phyloP scores from a whole-genome alignment of 2,113 vertebrate genomes.

The Pipa parva region DNA sequence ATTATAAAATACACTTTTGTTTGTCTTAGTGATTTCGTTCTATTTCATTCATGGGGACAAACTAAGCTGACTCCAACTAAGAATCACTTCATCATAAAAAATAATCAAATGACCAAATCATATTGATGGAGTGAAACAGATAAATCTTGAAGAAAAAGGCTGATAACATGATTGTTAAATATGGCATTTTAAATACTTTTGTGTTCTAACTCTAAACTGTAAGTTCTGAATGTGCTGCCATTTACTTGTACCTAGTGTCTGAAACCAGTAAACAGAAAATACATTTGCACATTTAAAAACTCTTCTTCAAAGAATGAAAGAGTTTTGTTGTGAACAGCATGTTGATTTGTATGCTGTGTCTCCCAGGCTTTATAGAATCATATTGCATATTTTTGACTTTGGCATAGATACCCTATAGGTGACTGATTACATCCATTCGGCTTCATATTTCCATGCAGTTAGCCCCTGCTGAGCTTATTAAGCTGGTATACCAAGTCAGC shows the following conservation, averaged over 20 bases:
- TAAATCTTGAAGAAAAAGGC: too few species aligned
- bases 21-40: too few species aligned
- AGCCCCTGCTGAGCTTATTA: slow-evolving; percentile 61
- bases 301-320: background rate
- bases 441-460: slow-evolving; percentile 35
- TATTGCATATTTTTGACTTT: slow-evolving; percentile 7
- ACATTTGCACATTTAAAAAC: background rate
- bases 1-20: too few species aligned
- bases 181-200: too few species aligned
- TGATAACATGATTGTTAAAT: too few species aligned
- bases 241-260: background rate
- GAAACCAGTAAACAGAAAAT: background rate
- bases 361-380: background rate
- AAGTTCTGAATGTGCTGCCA: background rate
- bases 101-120: too few species aligned
- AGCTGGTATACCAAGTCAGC: slow-evolving; percentile 61
- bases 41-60: too few species aligned
- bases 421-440: slow-evolving; percentile 44
- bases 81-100: too few species aligned
- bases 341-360: background rate
- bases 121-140: too few species aligned
- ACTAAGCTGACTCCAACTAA: too few species aligned
- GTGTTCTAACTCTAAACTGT: too few species aligned
- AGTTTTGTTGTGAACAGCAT: background rate
- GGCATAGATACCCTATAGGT: slow-evolving; percentile 14